phyloP scores from a whole-genome alignment of 2,113 vertebrate genomes.

The Lethenteron camtschaticum region DNA sequence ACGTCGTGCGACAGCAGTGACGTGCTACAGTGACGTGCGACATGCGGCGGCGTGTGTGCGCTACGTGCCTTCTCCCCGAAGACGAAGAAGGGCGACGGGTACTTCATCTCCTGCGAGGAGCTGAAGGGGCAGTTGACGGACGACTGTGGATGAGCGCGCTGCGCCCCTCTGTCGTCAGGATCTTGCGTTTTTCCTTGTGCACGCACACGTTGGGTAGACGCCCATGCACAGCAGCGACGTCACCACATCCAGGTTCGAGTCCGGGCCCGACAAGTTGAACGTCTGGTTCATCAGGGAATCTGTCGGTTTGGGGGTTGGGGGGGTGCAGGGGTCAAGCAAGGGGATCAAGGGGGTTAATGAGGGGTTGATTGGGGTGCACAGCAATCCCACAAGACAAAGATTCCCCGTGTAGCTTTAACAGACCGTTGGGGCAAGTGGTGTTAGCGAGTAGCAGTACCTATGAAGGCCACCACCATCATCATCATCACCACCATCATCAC shows the following conservation, averaged over 20 bases:
- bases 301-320: constrained; percentile 16
- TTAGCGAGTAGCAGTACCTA: no score
- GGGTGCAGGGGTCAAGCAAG: no score
- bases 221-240: constrained; percentile 74
- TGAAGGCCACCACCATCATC: no score
- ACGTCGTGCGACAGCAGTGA: neutral
- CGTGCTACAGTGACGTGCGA: no score
- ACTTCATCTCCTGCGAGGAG: constrained; percentile 51
- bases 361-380: no score
- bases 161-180: constrained; percentile 77
- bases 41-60: no score
- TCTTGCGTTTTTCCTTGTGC: constrained; percentile 91
- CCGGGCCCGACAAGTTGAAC: constrained; percentile 48
- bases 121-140: constrained; percentile 94
- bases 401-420: no score
- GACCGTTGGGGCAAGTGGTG: no score
- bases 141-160: constrained; percentile 80
- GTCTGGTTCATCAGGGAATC: constrained; percentile 61
- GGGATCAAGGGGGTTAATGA: no score
- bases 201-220: constrained; percentile 84
- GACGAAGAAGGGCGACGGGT: constrained; percentile 76
- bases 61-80: constrained; percentile 86
- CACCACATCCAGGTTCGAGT: constrained; percentile 80
- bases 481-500: no score
- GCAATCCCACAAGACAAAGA: no score